phyloP scores from a whole-genome alignment of 2,113 vertebrate species.

The Procavia capensis region DNA sequence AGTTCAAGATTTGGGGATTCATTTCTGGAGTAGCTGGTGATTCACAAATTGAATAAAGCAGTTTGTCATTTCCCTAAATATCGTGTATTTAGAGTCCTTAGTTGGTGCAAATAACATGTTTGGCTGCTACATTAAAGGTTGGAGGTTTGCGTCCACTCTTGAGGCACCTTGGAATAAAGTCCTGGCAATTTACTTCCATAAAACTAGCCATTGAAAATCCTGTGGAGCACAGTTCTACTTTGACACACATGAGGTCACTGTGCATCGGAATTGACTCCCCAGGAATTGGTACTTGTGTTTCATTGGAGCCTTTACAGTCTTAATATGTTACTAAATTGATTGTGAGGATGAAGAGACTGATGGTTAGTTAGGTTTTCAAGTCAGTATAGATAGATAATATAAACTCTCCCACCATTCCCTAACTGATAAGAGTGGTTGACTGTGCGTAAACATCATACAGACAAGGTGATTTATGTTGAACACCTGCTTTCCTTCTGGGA shows the following conservation, averaged over 20 bases:
- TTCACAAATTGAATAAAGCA: background rate
- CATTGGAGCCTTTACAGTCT: slow-evolving; percentile 10
- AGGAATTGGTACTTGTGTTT: background rate
- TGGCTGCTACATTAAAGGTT: no score
- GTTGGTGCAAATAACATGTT: no score
- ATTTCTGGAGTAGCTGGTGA: background rate
- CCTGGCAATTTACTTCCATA: background rate
- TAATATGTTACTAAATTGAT: background rate
- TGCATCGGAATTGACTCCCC: background rate
- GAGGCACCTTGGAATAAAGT: background rate
- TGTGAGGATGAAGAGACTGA: background rate
- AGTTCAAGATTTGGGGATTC: background rate
- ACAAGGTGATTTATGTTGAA: no score
- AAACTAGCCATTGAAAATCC: background rate
- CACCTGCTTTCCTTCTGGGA: no score
- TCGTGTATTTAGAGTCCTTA: background rate
- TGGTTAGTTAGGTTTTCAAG: background rate
- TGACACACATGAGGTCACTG: background rate
- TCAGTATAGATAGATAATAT: no score
- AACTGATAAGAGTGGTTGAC: no score
- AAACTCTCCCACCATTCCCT: no score
- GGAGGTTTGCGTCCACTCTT: background rate
- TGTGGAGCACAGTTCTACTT: background rate
- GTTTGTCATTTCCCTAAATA: slow-evolving; percentile 36
- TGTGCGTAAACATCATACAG: no score